phyloP scores from a whole-genome alignment of 2,113 vertebrate species.

The Himantopus leucocephalus region DNA sequence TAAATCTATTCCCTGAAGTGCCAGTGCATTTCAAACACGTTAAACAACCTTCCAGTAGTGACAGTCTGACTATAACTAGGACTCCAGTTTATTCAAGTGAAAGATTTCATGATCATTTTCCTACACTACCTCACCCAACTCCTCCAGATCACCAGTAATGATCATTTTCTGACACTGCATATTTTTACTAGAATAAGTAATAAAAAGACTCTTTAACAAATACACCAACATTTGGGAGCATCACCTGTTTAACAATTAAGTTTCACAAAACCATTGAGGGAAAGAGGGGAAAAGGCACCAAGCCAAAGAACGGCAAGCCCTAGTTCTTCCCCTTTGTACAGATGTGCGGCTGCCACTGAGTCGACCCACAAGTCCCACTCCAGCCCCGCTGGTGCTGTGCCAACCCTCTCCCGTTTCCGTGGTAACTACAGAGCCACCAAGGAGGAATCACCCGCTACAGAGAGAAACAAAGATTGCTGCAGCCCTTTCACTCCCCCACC shows the following conservation, averaged over 20 bases:
- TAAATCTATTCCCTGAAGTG: not conserved
- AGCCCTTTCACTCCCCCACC: slow-evolving; percentile 35
- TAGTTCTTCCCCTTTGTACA: not conserved
- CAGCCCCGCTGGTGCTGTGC: not conserved
- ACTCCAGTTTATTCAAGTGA: not conserved
- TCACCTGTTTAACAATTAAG: not conserved
- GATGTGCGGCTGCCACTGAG: not conserved
- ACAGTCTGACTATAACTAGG: not conserved
- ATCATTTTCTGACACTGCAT: not conserved
- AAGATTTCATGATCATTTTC: not conserved
- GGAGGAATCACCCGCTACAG: slow-evolving; percentile 8
- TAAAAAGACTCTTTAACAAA: not conserved
- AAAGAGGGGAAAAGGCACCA: not conserved
- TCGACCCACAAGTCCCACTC: not conserved
- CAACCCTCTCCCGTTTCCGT: slow-evolving; percentile 55
- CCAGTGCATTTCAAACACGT: not conserved
- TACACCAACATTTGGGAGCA: not conserved
- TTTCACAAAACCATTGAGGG: not conserved
- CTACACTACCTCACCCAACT: not conserved
- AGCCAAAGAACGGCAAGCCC: not conserved
- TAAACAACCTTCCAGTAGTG: not conserved
- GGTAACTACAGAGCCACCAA: slow-evolving; percentile 62
- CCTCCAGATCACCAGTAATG: not conserved
- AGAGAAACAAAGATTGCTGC: slow-evolving; percentile 41
- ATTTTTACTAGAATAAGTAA: not conserved